Percentiles rank a stretch among this genome's conserved stretches.
These are phyloP conservation scores for Brotula barbata DNA, from an alignment of 2,797 vertebrate genomes.

Conservation along the genomic window DNA sequence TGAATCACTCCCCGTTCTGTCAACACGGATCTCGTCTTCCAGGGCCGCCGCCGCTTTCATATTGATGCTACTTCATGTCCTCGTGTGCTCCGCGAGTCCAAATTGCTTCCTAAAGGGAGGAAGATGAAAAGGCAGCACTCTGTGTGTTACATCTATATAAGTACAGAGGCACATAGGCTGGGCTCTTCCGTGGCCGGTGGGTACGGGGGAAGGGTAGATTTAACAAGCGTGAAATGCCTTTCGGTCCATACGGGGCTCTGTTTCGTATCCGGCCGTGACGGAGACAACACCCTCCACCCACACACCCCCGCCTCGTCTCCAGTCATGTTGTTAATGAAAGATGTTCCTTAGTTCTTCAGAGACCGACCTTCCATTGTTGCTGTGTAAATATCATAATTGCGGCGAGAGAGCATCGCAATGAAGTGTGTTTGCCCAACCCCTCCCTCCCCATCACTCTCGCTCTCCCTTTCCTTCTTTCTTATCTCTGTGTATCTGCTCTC, in stretches of 20 bases:
- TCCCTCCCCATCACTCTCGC: slow-evolving; percentile 11
- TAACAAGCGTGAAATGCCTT: slow-evolving; percentile 62
- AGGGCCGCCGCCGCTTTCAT: slow-evolving; percentile 43
- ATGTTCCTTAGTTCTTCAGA: slow-evolving; percentile 51
- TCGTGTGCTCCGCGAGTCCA: slow-evolving; percentile 55
- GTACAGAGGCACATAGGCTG: slow-evolving; percentile 49
- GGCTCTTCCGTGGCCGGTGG: slow-evolving; percentile 44
- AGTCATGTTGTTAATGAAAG: slow-evolving; percentile 66
- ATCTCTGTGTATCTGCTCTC: too few relatives aligned
- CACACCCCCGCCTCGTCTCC: slow-evolving; percentile 9
- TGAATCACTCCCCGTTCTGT: slow-evolving; percentile 51
- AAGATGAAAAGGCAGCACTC: slow-evolving; percentile 67
- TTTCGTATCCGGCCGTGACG: slow-evolving; percentile 25
- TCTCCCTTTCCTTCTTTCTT: slow-evolving; percentile 17
- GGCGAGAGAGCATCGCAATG: slow-evolving; percentile 65
- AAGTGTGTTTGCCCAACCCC: slow-evolving; percentile 61
- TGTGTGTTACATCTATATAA: slow-evolving; percentile 68
- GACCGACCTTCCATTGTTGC: slow-evolving; percentile 65
- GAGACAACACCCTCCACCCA: slow-evolving; percentile 37
- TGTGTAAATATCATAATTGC: slow-evolving; percentile 74
- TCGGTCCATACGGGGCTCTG: slow-evolving; percentile 46
- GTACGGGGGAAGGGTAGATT: slow-evolving; percentile 49
- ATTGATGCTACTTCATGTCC: slow-evolving; percentile 46
- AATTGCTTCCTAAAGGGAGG: slow-evolving; percentile 68
- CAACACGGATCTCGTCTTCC: slow-evolving; percentile 43